Evolutionary conservation across 2,113 vertebrate species (phyloP).

Genomic region (Gnathonemus longibarbis): DNA sequence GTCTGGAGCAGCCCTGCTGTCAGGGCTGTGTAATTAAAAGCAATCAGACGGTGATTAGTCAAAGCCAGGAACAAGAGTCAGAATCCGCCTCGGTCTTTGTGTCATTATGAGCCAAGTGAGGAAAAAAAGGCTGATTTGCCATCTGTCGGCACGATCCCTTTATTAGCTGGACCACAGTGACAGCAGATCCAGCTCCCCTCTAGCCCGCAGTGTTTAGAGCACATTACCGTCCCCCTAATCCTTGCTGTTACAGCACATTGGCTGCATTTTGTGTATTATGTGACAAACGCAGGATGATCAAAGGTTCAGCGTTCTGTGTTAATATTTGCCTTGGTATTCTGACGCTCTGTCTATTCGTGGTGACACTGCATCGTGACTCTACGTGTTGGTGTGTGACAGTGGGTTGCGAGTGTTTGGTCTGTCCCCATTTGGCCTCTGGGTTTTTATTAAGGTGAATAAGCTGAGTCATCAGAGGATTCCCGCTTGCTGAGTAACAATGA

Average conservation of each 20-base stretch:
- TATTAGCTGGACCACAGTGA: background rate
- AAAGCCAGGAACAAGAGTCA: conserved; percentile 1
- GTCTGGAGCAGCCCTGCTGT: background rate
- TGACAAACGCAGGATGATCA: background rate
- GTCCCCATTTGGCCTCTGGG: background rate
- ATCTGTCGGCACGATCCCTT: background rate
- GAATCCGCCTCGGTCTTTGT: background rate
- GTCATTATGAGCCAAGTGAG: background rate
- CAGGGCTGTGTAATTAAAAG: background rate
- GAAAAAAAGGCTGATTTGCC: background rate
- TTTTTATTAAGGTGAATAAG: background rate
- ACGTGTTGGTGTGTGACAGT: background rate
- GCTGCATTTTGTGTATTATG: background rate
- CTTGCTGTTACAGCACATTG: background rate
- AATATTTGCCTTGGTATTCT: background rate
- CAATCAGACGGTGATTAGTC: background rate
- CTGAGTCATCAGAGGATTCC: background rate
- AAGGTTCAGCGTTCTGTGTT: background rate
- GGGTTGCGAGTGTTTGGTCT: background rate
- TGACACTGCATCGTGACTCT: background rate
- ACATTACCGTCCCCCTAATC: background rate
- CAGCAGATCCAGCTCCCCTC: background rate
- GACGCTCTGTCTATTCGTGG: background rate
- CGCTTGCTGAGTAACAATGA: background rate
- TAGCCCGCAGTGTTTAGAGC: background rate